Percentiles rank a stretch among this genome's conserved stretches.
These are phyloP conservation scores for Champsocephalus gunnari DNA, from an alignment of 2,797 vertebrate genomes.

Conservation along the genomic window DNA sequence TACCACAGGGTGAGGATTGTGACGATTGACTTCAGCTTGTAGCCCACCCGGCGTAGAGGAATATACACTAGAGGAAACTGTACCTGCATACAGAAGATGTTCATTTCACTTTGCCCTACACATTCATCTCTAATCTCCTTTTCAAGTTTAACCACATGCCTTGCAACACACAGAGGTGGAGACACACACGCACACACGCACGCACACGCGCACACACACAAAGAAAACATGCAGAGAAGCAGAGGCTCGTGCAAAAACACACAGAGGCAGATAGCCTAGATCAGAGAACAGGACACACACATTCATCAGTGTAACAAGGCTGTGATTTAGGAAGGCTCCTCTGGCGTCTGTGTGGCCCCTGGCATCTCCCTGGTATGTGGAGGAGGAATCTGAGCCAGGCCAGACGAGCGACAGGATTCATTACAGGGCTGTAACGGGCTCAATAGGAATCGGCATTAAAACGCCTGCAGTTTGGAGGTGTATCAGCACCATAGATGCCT, in stretches of 20 bases:
- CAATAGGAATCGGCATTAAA: slow-evolving; percentile 75
- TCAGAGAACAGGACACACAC: slow-evolving; percentile 82
- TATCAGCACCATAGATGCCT: slow-evolving; percentile 50
- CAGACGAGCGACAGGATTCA: slow-evolving; percentile 82
- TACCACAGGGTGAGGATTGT: slow-evolving; percentile 71
- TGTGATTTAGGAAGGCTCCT: slow-evolving; percentile 86
- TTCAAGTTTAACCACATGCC: slow-evolving; percentile 56
- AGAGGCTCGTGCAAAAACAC: slow-evolving; percentile 59
- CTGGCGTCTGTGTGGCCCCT: slow-evolving; percentile 84
- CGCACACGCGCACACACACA: too few species aligned
- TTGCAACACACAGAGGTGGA: slow-evolving; percentile 36
- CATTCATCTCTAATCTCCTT: slow-evolving; percentile 63
- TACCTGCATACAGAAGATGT: slow-evolving; percentile 62
- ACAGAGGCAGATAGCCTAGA: slow-evolving; percentile 76
- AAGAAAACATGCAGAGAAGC: slow-evolving; percentile 62
- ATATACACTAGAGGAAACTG: slow-evolving; percentile 58
- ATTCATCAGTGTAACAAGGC: slow-evolving; percentile 85
- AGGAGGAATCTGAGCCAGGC: slow-evolving; percentile 83
- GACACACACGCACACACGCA: not conserved
- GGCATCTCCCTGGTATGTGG: slow-evolving; percentile 84
- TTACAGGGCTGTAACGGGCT: slow-evolving; percentile 79
- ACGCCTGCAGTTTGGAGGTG: slow-evolving; percentile 60
- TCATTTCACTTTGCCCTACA: slow-evolving; percentile 59
- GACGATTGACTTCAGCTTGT: slow-evolving; percentile 71
- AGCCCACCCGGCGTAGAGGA: slow-evolving; percentile 58